A percentile compares a stretch with the other conserved stretches of the same genome.
These are phyloP conservation scores for Epistrophe eligans DNA, from an alignment of 2,888 invertebrate species.

Conservation along the genomic window DNA sequence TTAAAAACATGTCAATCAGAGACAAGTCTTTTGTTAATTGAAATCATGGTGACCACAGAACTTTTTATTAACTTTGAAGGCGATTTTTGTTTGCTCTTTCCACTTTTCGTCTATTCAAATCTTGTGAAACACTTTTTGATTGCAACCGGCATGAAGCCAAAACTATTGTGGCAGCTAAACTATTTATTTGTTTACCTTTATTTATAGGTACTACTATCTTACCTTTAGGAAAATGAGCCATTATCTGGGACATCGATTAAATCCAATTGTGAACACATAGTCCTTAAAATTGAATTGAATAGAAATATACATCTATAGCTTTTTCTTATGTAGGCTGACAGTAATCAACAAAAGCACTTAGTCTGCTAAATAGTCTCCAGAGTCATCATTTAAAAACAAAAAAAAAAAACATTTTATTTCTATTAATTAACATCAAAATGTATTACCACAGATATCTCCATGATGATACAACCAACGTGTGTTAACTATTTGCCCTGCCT, in stretches of 20 bases:
- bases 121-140: too few relatives aligned
- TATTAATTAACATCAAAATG: slow-evolving; percentile 65
- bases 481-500: slow-evolving; percentile 4
- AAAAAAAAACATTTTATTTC: slow-evolving; percentile 29
- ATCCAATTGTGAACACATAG: not conserved
- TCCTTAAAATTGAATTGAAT: not conserved
- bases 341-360: slow-evolving; percentile 37
- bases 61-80: too few relatives aligned
- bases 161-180: too few relatives aligned
- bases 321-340: not conserved
- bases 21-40: too few relatives aligned
- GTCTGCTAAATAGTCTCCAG: not conserved
- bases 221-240: not conserved
- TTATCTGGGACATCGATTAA: not conserved
- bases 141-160: too few relatives aligned
- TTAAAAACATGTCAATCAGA: too few relatives aligned
- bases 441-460: slow-evolving; percentile 46
- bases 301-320: not conserved
- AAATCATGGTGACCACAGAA: too few relatives aligned
- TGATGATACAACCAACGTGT: slow-evolving; percentile 51
- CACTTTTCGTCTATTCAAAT: too few relatives aligned
- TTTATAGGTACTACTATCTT: too few relatives aligned
- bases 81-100: too few relatives aligned
- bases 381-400: not conserved
- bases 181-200: too few relatives aligned